A percentile compares a stretch with the other conserved stretches of the same genome.
Conservation (phyloP, 2,113 vertebrate species). For the Psilopsiagon aymara region DNA sequence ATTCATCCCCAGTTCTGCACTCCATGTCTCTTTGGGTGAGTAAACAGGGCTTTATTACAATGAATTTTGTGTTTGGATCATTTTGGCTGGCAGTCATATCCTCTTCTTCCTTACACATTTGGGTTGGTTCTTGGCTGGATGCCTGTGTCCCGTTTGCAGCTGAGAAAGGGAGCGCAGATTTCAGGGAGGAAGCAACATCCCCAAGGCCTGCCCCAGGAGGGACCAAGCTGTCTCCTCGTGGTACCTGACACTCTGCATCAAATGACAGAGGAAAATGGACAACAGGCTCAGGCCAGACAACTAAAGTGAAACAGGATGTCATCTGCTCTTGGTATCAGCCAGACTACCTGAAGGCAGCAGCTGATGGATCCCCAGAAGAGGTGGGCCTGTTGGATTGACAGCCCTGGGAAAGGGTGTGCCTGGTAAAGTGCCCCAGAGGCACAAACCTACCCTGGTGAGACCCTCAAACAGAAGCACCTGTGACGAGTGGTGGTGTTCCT, state of each 20-base stretch:
- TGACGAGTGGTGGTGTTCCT: neutral
- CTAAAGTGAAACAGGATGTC: neutral
- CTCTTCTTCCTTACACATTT: neutral
- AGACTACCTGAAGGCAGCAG: fast-evolving
- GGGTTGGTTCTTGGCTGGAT: neutral
- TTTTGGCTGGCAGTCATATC: neutral
- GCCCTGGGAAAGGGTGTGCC: neutral
- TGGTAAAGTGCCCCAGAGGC: neutral
- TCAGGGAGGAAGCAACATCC: neutral
- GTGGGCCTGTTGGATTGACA: neutral
- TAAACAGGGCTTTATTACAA: neutral
- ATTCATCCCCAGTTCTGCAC: neutral
- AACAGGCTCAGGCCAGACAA: neutral
- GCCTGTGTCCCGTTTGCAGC: neutral
- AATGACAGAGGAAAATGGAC: neutral
- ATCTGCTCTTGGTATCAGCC: neutral
- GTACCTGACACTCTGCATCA: neutral
- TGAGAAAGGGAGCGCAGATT: fast-evolving
- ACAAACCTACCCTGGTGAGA: neutral
- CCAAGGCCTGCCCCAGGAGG: neutral
- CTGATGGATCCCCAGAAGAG: neutral
- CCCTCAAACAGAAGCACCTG: neutral
- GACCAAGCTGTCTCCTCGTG: fast-evolving
- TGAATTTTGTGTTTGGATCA: neutral
- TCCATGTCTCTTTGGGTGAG: neutral